Base-by-base conservation (phyloP, 2,888 invertebrate species). In the Eupsilia transversa region DNA sequence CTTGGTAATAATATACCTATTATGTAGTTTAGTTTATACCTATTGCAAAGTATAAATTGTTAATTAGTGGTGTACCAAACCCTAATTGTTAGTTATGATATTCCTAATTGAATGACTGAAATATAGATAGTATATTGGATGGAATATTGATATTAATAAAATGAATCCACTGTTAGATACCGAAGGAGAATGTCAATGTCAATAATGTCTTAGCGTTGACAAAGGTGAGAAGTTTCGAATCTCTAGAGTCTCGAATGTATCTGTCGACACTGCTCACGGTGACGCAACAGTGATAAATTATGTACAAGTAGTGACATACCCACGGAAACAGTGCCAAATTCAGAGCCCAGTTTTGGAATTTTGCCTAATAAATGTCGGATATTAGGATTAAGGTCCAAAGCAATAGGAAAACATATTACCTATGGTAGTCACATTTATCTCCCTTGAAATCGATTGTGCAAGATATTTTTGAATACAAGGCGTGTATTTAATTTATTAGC, bases 361-460 rank as follows among this genome's bases (percentile, higher is more conserved):
- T 82, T 71, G 77, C 82, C 79, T 57, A 70, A 70, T 56, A 70
- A 79, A 67, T 74, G 80, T 57, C 56, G 61, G 52, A 63, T 77
- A 65, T 80, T 68, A 77, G 80, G 80, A 54, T 49, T 49, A 20
- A 59, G n/a, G 20, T 64, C 33, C 67, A 79, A 59, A 57, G 10
- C 56, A 23, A 49, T 70, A 69, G 35, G n/a, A 38, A n/a, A 46
- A 38, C 0, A 38, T 9, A 38, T 9, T 38, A 38, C 9, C 27
- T n/a, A 10, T 3, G n/a, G 9, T 10, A n/a, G 23, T 49, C 3
- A 23, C 0, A n/a, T 49, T 49, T n/a, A n/a, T 23, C 49, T n/a
- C 23, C 49, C 23, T 49, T 49, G 49, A 9, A 7, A 9, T 23
- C 9, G 49, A n/a, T 49, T n/a, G 9, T 10, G 23, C 23, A 49